Evolutionary conservation across 2,113 vertebrate genomes (phyloP).

Genomic region (Pteropus alecto): DNA sequence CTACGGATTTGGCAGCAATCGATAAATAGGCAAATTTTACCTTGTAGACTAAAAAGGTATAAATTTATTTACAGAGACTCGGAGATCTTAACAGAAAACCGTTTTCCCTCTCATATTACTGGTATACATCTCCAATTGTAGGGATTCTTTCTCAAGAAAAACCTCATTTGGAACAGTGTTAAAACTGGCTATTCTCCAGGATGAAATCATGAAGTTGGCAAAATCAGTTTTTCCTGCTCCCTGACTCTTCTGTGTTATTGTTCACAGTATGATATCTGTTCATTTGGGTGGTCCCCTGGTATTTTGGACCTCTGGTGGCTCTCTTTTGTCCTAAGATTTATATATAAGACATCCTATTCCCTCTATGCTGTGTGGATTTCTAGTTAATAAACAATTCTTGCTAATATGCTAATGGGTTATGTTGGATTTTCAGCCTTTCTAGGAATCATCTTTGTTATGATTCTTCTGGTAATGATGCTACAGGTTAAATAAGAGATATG

Average conservation of each 20-base stretch:
- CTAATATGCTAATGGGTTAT: not conserved
- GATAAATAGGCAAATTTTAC: constrained; percentile 37
- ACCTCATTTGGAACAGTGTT: not conserved
- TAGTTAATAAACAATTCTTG: constrained; percentile 23
- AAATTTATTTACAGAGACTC: constrained; percentile 49
- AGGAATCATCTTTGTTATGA: not conserved
- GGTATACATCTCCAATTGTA: not conserved
- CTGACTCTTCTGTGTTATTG: not conserved
- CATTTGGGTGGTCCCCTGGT: not conserved
- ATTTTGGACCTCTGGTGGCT: not conserved
- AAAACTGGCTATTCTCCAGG: constrained; percentile 35
- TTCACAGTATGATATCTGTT: not conserved
- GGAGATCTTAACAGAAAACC: constrained; percentile 16
- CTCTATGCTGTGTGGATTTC: not conserved
- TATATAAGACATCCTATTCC: not conserved
- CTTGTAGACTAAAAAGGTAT: constrained; percentile 14
- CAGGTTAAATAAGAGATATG: not conserved
- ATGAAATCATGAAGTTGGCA: constrained; percentile 35
- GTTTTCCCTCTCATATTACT: not conserved
- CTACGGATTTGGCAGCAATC: constrained; percentile 41
- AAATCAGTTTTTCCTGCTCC: not conserved
- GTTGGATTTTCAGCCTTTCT: not conserved
- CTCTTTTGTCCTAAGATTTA: not conserved
- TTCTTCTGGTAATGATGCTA: not conserved
- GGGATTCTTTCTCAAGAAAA: constrained; percentile 26